Conservation (phyloP, 2,113 vertebrate genomes). For the Amphiprion percula region DNA sequence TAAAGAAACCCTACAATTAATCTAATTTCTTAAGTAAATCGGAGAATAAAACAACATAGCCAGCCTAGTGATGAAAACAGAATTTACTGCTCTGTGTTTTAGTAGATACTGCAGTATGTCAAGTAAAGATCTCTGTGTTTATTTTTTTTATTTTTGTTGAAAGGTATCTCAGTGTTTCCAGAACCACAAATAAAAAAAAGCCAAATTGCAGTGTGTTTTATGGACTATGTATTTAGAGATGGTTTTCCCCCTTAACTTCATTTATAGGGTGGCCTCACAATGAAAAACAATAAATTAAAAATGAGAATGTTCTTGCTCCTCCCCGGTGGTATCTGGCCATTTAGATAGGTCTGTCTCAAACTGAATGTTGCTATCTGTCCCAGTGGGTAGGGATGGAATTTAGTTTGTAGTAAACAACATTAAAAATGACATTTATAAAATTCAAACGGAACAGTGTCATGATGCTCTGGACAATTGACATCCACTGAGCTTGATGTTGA, state of each 20-base stretch:
- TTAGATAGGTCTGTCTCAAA: background rate
- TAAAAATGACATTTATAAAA: conserved; percentile 11
- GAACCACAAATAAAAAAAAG: background rate
- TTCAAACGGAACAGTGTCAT: background rate
- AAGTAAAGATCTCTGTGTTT: background rate
- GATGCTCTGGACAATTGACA: background rate
- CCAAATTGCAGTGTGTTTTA: background rate
- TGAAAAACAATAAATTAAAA: background rate
- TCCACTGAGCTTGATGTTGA: background rate
- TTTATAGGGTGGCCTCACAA: background rate
- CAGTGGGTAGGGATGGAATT: background rate
- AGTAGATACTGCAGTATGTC: background rate
- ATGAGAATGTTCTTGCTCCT: background rate
- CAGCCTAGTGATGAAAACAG: background rate
- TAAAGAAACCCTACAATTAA: background rate
- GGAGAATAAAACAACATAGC: background rate
- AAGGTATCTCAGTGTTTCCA: background rate
- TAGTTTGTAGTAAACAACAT: conserved; percentile 7
- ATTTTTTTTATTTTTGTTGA: background rate
- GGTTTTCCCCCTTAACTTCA: background rate
- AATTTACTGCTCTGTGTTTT: background rate
- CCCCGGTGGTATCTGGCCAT: conserved; percentile 9
- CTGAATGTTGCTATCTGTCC: conserved; percentile 4
- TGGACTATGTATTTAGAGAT: background rate
- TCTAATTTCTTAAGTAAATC: background rate